Evolutionary conservation across 2,797 vertebrate genomes (phyloP), one percentile per base, ranked within the genome.

Genomic region (Paedocypris micromegethes): DNA sequence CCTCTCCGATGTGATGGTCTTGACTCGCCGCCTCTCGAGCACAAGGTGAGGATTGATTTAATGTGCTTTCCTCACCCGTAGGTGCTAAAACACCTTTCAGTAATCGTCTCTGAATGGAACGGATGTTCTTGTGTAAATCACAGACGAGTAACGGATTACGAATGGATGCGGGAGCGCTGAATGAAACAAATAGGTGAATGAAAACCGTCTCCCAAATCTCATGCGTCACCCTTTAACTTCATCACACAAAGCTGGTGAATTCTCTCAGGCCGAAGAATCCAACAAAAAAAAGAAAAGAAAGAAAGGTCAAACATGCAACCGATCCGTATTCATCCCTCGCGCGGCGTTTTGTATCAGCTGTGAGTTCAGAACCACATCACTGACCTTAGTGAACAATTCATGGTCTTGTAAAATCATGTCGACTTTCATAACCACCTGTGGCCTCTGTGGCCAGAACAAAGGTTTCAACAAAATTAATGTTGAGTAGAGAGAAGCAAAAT

Each of bases 81-180:
- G 74, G 55, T 59, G 66, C 70, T 73, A 63, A 68, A 79, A 85
- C 72, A 79, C 77, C 70, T 77, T 80, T 72, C 9, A 71, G 74
- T 85, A 83, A 85, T 85, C 82, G 75, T 47, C 80, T 84, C 77
- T 76, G 62, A 79, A 77, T 48, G 82, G 79, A 79, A 77, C 73
- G 41, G 54, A 81, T 81, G 81, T 81, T 80, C 82, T 78, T 78
- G 82, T 78, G 77, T 81, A 75, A 79, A 74, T 82, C 76, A 79
- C 84, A 73, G 70, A 74, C 23, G 68, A 46, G 48, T 51, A 72
- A 57, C 54, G 76, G 73, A 77, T 78, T 79, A 77, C 78, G 76
- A 80, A 74, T 65, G 58, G 62, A 54, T 47, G 53, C 38, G 23
- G 23, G 23, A 23, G 23, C 23, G 23, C 23, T 23, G 23, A 23